Evolutionary conservation across 2,888 invertebrate genomes (phyloP), one percentile per base, ranked within the genome.

Genomic region (Deilephila porcellus): DNA sequence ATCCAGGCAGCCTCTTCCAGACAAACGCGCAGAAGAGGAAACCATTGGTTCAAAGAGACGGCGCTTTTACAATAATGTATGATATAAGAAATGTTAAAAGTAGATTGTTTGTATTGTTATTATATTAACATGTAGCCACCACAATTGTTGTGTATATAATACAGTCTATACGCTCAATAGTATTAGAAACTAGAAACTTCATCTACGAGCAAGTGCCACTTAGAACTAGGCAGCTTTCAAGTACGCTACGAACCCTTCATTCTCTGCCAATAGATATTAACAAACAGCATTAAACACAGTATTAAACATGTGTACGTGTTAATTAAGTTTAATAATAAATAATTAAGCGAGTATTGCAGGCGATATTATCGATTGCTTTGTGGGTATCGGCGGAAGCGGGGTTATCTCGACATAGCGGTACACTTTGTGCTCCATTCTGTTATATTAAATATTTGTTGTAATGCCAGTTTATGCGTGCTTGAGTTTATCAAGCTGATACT

Each of bases 401-500:
- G 67, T 67, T 67, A 67, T 67, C 67, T 67, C n/a, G 6, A 37
- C 52, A 67, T 52, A 25, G 67, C 67, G 67, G 67, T 67, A 52
- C n/a, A 52, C 67, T 67, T 67, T 67, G 52, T 67, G 11, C 67
- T 67, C 67, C 45, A 67, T 67, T 67, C 74, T 74, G 74, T 77
- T 76, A 72, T 52, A 67, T 52, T 52, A 67, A 67, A 67, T 67
- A 52, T 67, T 67, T 67, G 63, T 63, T 63, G 52, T 52, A 67
- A 67, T 67, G 52, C 67, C 67, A 67, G 52, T 52, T 67, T 52
- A 17, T 67, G 17, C 45, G 25, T 52, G 5, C 5, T 7, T 5
- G 14, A n/a, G 45, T 45, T 20, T 63, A 74, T 71, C 67, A 74
- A 77, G 77, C 25, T 60, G 77, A 63, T 70, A 71, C 37, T 60